Evolutionary conservation across 2,797 vertebrate genomes (phyloP), one percentile per base, ranked within the genome.

Genomic region (Dermochelys coriacea): DNA sequence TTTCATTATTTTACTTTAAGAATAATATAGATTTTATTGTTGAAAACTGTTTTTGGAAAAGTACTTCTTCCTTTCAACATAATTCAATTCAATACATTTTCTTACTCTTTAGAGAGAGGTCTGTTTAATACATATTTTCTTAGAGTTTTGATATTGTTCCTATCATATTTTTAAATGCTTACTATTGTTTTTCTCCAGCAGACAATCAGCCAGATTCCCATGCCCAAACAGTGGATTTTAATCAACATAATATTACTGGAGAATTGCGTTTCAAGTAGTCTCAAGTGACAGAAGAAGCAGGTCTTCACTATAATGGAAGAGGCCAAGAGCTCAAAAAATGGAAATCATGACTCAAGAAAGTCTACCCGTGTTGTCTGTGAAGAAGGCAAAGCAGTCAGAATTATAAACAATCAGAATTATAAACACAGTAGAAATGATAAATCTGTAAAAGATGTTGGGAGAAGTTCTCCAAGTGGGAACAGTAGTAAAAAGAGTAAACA

Each of bases 231-330:
- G 93, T 98, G 97, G 96, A 98, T 97, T 98, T 97, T 96, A 97
- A 98, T 93, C 96, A 94, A 80, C 96, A 50, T 94, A 93, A 96
- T 74, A 96, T 97, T 96, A 94, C 96, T 97, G 96, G 95, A 97
- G 94, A 97, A 97, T 97, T 97, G 92, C 97, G 97, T 97, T 97
- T 98, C 91, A 98, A 31, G 97, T 88, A 97, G 96, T 97, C 94
- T 94, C 91, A 96, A 96, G 49, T 96, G 94, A 94, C 90, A 85
- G 96, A 96, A 94, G 95, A 98, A 98, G 95, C 97, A 97, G 97
- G 92, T 98, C 97, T 98, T 98, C 97, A 97, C 88, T 98, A 98
- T 98, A 98, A 98, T 98, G 98, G 98, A 98, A 98, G 98, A 98
- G 92, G 95, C 97, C 95, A 98, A 95, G 97, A 97, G 96, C 96